These are phyloP conservation scores for Smutsia gigantea DNA, from an alignment of 2,797 vertebrate species.

Conservation along the genomic window DNA sequence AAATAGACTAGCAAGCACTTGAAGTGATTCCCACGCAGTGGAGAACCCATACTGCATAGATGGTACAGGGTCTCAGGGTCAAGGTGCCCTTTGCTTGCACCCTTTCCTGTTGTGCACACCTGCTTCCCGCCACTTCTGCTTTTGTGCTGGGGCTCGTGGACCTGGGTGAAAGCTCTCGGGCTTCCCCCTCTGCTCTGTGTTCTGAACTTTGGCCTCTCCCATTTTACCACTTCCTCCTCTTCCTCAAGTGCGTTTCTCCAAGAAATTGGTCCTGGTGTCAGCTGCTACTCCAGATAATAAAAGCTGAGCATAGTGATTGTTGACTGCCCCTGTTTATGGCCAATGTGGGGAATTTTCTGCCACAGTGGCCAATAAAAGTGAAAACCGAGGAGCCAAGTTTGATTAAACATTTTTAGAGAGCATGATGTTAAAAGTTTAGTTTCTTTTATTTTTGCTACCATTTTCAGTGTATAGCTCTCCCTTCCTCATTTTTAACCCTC, in stretches of 20 bases:
- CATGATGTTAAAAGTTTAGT: slow-evolving; percentile 70
- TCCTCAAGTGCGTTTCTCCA: neutral
- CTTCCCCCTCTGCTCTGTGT: neutral
- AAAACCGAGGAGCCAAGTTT: slow-evolving; percentile 55
- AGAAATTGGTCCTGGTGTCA: neutral
- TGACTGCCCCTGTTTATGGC: slow-evolving; percentile 64
- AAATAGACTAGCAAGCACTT: neutral
- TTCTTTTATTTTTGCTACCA: slow-evolving; percentile 69
- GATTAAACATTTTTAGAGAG: slow-evolving; percentile 61
- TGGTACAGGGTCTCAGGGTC: neutral
- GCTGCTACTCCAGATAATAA: slow-evolving; percentile 53
- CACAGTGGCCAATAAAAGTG: slow-evolving; percentile 57
- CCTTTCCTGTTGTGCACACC: neutral
- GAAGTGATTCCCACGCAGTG: neutral
- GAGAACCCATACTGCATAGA: neutral
- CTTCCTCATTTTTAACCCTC: slow-evolving; percentile 60
- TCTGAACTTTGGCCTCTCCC: neutral
- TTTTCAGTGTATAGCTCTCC: slow-evolving; percentile 67
- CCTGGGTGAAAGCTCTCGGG: neutral
- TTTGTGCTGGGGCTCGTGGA: neutral
- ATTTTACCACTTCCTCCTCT: neutral
- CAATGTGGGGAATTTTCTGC: slow-evolving; percentile 64
- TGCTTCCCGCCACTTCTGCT: neutral
- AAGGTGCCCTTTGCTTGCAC: neutral
- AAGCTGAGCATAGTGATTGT: slow-evolving; percentile 64